Conservation (phyloP, 2,888 invertebrate genomes). For the Xestia sexstrigata region DNA sequence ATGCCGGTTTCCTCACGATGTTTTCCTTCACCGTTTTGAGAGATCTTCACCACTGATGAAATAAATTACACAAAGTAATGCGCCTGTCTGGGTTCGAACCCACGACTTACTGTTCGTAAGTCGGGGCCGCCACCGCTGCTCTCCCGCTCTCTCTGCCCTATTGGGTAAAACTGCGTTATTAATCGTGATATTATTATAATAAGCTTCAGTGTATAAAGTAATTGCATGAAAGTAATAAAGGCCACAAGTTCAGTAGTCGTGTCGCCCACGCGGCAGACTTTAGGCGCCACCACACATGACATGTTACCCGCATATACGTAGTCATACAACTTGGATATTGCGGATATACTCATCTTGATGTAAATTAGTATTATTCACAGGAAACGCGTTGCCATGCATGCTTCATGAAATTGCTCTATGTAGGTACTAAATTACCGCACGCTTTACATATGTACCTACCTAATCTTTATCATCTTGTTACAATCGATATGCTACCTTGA, state of each 20-base stretch:
- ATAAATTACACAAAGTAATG: too few species aligned
- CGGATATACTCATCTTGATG: constrained; percentile 66
- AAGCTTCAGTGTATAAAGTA: constrained; percentile 69
- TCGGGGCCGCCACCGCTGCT: too few species aligned
- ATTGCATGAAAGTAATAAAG: constrained; percentile 85
- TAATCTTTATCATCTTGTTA: constrained; percentile 47
- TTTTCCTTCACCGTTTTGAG: too few species aligned
- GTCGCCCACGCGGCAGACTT: constrained; percentile 87
- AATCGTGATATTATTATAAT: constrained; percentile 62
- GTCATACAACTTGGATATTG: constrained; percentile 56
- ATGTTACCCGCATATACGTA: constrained; percentile 53
- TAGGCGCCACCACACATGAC: constrained; percentile 79
- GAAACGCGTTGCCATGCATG: constrained; percentile 57
- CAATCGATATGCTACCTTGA: constrained; percentile 58
- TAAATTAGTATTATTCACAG: constrained; percentile 67
- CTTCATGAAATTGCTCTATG: constrained; percentile 59
- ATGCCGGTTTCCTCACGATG: too few species aligned
- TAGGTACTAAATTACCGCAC: constrained; percentile 38
- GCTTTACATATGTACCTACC: constrained; percentile 32
- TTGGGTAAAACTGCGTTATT: constrained; percentile 32
- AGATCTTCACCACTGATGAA: too few species aligned
- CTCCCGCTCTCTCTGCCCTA: too few species aligned
- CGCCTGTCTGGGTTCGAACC: too few species aligned
- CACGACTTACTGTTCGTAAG: too few species aligned
- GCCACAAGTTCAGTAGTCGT: constrained; percentile 81